Conservation (phyloP, 2,113 vertebrate genomes). For the Sigmodon hispidus region DNA sequence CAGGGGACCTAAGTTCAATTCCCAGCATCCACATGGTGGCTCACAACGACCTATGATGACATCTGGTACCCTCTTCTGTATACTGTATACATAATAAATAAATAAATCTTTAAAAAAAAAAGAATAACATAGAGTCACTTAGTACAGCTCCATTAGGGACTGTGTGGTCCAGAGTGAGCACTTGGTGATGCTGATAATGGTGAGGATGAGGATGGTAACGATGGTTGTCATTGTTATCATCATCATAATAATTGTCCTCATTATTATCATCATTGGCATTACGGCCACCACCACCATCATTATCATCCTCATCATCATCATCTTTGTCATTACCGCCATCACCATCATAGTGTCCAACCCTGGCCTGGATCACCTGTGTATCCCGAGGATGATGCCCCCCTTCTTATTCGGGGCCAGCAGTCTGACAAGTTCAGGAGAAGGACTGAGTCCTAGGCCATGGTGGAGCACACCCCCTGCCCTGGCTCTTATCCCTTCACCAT, state of each 20-base stretch:
- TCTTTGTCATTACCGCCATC: not conserved
- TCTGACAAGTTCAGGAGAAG: not conserved
- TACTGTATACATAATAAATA: too few species aligned
- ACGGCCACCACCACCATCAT: not conserved
- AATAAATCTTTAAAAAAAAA: too few species aligned
- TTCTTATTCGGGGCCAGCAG: not conserved
- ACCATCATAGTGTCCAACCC: rapidly evolving
- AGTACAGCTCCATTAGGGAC: not conserved
- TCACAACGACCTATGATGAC: too few species aligned
- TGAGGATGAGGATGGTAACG: too few species aligned
- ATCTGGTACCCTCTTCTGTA: too few species aligned
- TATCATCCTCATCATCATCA: not conserved
- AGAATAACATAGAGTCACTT: rapidly evolving
- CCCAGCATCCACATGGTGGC: too few species aligned
- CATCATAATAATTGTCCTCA: not conserved
- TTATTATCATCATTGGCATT: not conserved
- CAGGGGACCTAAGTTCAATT: too few species aligned
- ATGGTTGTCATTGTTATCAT: too few species aligned
- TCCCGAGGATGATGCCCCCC: not conserved
- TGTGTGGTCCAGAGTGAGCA: rapidly evolving
- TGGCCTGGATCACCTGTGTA: rapidly evolving
- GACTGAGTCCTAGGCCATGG: not conserved
- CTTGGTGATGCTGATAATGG: rapidly evolving
- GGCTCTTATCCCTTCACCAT: not conserved
- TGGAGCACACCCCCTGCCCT: not conserved